Evolutionary conservation across 2,113 vertebrate genomes (phyloP), one percentile per base, ranked within the genome.

Genomic region (Ptilonorhynchus violaceus): DNA sequence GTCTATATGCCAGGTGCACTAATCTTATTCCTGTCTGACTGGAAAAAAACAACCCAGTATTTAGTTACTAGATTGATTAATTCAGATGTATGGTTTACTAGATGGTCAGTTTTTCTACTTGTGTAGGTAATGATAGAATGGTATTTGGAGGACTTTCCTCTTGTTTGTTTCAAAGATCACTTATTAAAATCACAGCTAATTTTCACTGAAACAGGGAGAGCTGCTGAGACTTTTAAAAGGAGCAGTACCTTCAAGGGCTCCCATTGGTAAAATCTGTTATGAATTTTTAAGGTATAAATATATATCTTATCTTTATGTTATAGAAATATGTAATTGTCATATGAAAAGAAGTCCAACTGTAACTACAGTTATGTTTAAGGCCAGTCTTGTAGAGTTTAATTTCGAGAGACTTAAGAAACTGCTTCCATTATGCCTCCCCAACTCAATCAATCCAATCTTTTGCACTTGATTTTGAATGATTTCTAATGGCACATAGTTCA

Each of bases 61-160:
- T 92, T 92, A 86, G 67, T 83, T 75, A 53, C 46, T 91, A 77
- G 37, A 39, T 56, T 92, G 76, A 93, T 95, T 94, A 96, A 94
- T 96, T 95, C 77, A 91, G 75, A 94, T 85, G 53, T 86, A 80
- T 90, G 58, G 52, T 89, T 95, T 69, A 70, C 47, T 97, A 92
- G 97, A 96, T 92, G 79, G 88, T 89, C 73, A 16, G 19, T 84
- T 89, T 92, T 86, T 93, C 55, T 84, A 64, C 89, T 76, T 96
- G 78, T 96, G 85, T 78, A 74, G 55, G 84, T 85, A 77, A 60
- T 52, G 58, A 95, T 97, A 95, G 96, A 97, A 97, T 85, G 90
- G 74, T 95, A 97, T 97, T 97, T 94, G 96, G 96, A 97, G 76
- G 85, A 81, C 56, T 97, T 98, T 97, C 94, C 93, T 88, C 66